Evolutionary conservation across 2,888 invertebrate species (phyloP).

Genomic region (Polyommatus iphigenia): DNA sequence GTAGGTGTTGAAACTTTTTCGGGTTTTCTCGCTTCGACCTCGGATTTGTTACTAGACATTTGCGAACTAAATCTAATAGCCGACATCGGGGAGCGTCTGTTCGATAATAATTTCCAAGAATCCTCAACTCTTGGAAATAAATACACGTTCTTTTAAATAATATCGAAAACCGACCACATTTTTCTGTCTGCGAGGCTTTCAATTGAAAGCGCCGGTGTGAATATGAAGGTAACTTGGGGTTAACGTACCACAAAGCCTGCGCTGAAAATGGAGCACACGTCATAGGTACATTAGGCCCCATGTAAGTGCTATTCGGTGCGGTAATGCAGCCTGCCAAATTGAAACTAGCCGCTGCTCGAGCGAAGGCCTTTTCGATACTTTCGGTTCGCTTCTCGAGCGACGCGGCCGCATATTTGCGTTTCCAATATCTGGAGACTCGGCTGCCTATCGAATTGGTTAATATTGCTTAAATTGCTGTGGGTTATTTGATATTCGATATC

Average conservation of each 20-base stretch:
- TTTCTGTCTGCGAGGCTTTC: constrained; percentile 9
- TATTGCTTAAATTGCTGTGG: constrained; percentile 50
- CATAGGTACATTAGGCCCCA: constrained; percentile 44
- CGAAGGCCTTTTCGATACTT: constrained; percentile 56
- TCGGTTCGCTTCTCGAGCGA: constrained; percentile 49
- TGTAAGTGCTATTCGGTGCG: constrained; percentile 66
- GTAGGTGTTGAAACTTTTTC: constrained; percentile 34
- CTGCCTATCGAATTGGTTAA: constrained; percentile 51
- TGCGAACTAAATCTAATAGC: neutral
- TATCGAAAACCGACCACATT: neutral
- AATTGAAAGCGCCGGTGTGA: constrained; percentile 14
- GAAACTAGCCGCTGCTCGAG: constrained; percentile 62
- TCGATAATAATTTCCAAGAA: neutral
- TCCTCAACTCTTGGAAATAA: neutral
- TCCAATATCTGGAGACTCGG: constrained; percentile 43
- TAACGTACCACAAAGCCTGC: constrained; percentile 30
- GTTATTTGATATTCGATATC: constrained; percentile 59
- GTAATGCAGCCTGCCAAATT: constrained; percentile 68
- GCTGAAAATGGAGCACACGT: constrained; percentile 30
- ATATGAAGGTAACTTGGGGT: constrained; percentile 15
- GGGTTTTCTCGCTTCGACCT: neutral
- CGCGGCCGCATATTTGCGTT: constrained; percentile 48
- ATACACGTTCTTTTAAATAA: neutral
- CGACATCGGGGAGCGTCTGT: neutral
- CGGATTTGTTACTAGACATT: neutral